These are phyloP conservation scores for Zaprionus inermis DNA, from an alignment of 1,140 invertebrate species.

Conservation along the genomic window DNA sequence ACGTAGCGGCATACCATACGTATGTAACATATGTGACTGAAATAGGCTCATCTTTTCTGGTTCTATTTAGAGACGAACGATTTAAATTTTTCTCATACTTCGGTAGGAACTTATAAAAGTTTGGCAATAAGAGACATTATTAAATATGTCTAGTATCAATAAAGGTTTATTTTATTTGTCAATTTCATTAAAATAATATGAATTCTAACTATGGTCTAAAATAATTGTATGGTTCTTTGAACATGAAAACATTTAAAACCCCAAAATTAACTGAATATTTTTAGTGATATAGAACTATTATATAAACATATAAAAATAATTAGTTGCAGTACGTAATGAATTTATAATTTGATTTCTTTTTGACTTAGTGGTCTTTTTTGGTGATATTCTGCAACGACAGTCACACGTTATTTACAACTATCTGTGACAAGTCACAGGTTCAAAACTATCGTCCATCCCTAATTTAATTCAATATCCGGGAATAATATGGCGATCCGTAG, in stretches of 20 bases:
- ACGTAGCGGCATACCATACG: background rate
- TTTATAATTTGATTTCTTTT: background rate
- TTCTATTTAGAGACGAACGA: slow-evolving; percentile 27
- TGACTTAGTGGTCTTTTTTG: background rate
- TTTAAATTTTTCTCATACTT: background rate
- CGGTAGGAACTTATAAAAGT: background rate
- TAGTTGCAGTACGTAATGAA: background rate
- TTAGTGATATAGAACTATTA: background rate
- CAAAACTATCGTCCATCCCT: slow-evolving; percentile 8
- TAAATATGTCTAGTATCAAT: background rate
- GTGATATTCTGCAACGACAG: background rate
- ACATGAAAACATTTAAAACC: background rate
- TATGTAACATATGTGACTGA: slow-evolving; percentile 7
- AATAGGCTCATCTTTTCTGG: slow-evolving; percentile 28
- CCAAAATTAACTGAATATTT: background rate
- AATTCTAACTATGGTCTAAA: background rate
- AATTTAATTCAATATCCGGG: slow-evolving; percentile 60
- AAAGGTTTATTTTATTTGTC: background rate
- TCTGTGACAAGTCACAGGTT: slow-evolving; percentile 2
- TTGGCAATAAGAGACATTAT: background rate
- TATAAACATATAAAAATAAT: background rate
- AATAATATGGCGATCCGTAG: slow-evolving; percentile 76
- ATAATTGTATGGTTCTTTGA: background rate
- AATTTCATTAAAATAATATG: background rate
- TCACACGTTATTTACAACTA: background rate